A percentile compares a stretch with the other conserved stretches of the same genome.
Evolutionary conservation across 1,140 invertebrate species (phyloP).

Genomic region (Microvelia longipes): DNA sequence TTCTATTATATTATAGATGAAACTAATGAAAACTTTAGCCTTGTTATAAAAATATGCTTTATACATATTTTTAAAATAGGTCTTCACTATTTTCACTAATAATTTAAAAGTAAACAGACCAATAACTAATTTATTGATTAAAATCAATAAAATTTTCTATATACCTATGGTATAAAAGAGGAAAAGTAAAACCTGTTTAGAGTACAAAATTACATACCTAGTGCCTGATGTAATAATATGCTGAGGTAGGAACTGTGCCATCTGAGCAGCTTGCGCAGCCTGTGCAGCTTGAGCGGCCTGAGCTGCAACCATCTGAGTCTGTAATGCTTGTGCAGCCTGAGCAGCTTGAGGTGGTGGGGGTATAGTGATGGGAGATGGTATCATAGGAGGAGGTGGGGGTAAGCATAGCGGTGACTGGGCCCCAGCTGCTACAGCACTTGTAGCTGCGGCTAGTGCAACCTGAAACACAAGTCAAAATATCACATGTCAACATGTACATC

Average conservation of each 20-base stretch:
- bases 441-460: neutral
- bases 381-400: conserved; percentile 5
- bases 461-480: neutral
- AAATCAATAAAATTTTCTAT: too few relatives aligned
- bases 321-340: neutral
- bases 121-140: too few relatives aligned
- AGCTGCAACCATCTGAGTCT: neutral
- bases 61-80: too few relatives aligned
- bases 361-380: too few relatives aligned
- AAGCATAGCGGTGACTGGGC: neutral
- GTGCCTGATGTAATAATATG: conserved; percentile 84
- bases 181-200: too few relatives aligned
- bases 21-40: too few relatives aligned
- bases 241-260: conserved; percentile 53
- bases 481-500: too few relatives aligned
- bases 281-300: neutral
- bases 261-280: conserved; percentile 21
- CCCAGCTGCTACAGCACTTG: neutral
- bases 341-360: neutral
- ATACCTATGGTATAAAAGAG: too few relatives aligned
- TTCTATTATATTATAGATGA: neutral
- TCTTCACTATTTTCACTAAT: too few relatives aligned
- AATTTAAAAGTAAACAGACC: too few relatives aligned
- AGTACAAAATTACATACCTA: too few relatives aligned
- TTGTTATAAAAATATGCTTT: too few relatives aligned